Percentiles rank a stretch among this genome's conserved stretches.
These are phyloP conservation scores for Oophaga pumilio DNA, from an alignment of 2,113 vertebrate genomes.

Conservation along the genomic window DNA sequence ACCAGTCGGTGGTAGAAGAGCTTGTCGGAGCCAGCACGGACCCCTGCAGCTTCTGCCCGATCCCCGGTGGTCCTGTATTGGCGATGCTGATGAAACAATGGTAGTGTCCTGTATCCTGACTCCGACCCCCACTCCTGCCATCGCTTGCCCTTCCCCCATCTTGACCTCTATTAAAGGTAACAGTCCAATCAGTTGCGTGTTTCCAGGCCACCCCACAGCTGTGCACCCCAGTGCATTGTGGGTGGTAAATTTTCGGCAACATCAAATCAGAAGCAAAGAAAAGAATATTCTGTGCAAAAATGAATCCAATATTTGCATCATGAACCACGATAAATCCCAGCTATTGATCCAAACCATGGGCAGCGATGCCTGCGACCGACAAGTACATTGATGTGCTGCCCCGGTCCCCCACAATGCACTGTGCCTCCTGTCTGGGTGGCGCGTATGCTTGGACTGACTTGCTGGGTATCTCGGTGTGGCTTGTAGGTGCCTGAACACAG, in stretches of 20 bases:
- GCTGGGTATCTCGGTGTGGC: slow-evolving; percentile 89
- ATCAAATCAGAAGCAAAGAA: not conserved
- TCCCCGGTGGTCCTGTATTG: slow-evolving; percentile 68
- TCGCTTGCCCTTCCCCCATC: slow-evolving; percentile 83
- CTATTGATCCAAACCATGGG: not conserved
- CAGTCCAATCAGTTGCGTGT: slow-evolving; percentile 89
- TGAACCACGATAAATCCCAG: not conserved
- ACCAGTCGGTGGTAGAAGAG: too few species aligned
- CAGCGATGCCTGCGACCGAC: not conserved
- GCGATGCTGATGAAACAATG: slow-evolving; percentile 72
- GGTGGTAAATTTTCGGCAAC: slow-evolving; percentile 62
- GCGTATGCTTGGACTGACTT: slow-evolving; percentile 93
- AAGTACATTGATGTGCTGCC: not conserved
- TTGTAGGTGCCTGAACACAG: slow-evolving; percentile 90
- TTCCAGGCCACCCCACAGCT: slow-evolving; percentile 58
- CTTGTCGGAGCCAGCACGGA: slow-evolving; percentile 63
- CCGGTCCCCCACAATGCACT: slow-evolving; percentile 76
- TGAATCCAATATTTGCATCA: not conserved
- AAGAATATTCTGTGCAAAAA: not conserved
- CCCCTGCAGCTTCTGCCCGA: slow-evolving; percentile 77
- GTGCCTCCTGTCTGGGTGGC: slow-evolving; percentile 70
- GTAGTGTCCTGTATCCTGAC: slow-evolving; percentile 65
- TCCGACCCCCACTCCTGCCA: slow-evolving; percentile 72
- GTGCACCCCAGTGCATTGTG: slow-evolving; percentile 81
- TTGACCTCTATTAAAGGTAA: slow-evolving; percentile 74